Conservation (phyloP, 2,888 invertebrate genomes). For the Drosophila kokeensis region DNA sequence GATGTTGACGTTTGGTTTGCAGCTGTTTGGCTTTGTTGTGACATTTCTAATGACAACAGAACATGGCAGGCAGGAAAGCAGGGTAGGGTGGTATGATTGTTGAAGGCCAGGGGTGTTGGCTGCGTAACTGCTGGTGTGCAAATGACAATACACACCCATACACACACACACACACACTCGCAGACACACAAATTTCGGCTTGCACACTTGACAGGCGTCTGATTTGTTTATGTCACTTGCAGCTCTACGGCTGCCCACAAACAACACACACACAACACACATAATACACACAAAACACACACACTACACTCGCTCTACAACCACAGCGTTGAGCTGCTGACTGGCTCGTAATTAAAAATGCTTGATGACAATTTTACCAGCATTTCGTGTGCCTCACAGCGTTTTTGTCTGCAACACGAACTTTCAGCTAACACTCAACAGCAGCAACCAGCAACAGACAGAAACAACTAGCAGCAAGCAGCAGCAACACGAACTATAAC, state of each 20-base stretch:
- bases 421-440: constrained; percentile 35
- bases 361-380: constrained; percentile 77
- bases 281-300: constrained; percentile 7
- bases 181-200: constrained; percentile 56
- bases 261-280: constrained; percentile 18
- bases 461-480: constrained; percentile 25
- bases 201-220: constrained; percentile 78
- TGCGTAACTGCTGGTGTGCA: constrained; percentile 52
- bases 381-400: constrained; percentile 51
- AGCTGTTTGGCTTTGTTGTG: constrained; percentile 79
- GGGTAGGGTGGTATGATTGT: neutral
- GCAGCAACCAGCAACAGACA: constrained; percentile 22
- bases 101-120: constrained; percentile 16
- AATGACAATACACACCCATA: constrained; percentile 54
- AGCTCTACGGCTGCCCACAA: constrained; percentile 72
- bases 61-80: constrained; percentile 30
- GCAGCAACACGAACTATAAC: constrained; percentile 10
- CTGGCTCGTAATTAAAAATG: constrained; percentile 73
- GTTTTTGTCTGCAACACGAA: constrained; percentile 51
- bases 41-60: constrained; percentile 80
- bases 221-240: constrained; percentile 81
- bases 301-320: neutral
- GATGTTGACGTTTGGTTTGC: constrained; percentile 72
- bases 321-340: constrained; percentile 47
- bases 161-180: constrained; percentile 10